A percentile compares a stretch with the other conserved stretches of the same genome.
phyloP scores from a whole-genome alignment of 2,888 invertebrate genomes.

The Agrilus mali region DNA sequence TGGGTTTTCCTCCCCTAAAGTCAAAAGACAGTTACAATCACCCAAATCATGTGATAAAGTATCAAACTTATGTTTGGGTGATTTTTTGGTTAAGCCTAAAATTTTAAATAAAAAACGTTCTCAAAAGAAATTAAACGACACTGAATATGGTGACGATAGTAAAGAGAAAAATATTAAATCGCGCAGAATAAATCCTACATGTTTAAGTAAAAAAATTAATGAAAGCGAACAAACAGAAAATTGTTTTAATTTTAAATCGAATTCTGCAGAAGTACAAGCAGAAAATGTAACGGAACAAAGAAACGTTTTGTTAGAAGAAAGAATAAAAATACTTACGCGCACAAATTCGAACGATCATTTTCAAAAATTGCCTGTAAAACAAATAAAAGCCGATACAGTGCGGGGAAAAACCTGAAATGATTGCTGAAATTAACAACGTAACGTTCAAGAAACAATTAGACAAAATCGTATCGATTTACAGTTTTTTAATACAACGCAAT shows the following conservation, averaged over 20 bases:
- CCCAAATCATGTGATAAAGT: conserved; percentile 10
- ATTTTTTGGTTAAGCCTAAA: conserved; percentile 24
- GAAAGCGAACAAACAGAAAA: conserved; percentile 13
- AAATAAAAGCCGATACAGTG: conserved; percentile 16
- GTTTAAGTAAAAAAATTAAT: conserved; percentile 19
- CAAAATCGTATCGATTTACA: conserved; percentile 43
- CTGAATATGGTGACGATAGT: conserved; percentile 2
- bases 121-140: conserved; percentile 10
- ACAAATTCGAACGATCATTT: conserved; percentile 19
- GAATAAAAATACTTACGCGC: conserved; percentile 15
- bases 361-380: not conserved
- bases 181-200: conserved; percentile 42
- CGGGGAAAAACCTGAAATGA: conserved; percentile 30
- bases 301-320: conserved; percentile 18
- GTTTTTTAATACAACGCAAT: conserved; percentile 43
- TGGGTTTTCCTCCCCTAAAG: conserved; percentile 15
- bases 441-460: conserved; percentile 41
- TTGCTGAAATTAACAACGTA: conserved; percentile 36
- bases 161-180: conserved; percentile 20
- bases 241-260: conserved; percentile 22
- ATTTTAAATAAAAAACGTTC: conserved; percentile 19
- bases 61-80: conserved; percentile 25
- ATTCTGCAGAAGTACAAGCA: conserved; percentile 7
- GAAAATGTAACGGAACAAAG: conserved; percentile 12
- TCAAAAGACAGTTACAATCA: conserved; percentile 7